phyloP scores from a whole-genome alignment of 2,797 vertebrate genomes.

The Chelon labrosus region DNA sequence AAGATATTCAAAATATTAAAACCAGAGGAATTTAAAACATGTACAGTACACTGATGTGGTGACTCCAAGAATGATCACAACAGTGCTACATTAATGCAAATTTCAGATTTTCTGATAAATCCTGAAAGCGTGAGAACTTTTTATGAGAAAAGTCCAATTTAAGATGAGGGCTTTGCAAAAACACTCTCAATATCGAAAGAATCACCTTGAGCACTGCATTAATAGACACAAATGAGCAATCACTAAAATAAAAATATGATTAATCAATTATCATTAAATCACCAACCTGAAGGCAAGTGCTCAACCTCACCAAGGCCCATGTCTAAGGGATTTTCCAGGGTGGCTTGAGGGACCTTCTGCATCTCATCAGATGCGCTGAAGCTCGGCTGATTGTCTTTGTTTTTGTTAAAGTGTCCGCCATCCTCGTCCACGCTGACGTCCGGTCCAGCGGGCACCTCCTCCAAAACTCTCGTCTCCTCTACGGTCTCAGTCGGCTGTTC shows the following conservation, averaged over 20 bases:
- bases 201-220: neutral
- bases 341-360: conserved; percentile 76
- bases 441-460: conserved; percentile 36
- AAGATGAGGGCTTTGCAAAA: neutral
- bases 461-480: conserved; percentile 46
- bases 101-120: neutral
- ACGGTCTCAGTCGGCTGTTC: conserved; percentile 39
- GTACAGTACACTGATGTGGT: neutral
- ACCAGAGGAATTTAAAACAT: neutral
- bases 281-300: conserved; percentile 76
- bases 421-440: conserved; percentile 78
- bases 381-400: conserved; percentile 77
- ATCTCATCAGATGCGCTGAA: conserved; percentile 73
- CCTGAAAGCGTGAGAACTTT: neutral
- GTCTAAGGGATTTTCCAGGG: conserved; percentile 79
- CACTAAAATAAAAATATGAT: neutral
- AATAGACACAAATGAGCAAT: neutral
- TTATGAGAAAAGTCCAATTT: neutral
- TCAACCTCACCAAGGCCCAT: conserved; percentile 73
- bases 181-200: neutral
- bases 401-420: conserved; percentile 80
- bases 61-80: neutral
- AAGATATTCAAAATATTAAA: conserved; percentile 16
- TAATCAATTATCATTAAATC: neutral
- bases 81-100: neutral